Evolutionary conservation across 2,113 vertebrate species (phyloP), one percentile per base, ranked within the genome.

Genomic region (Phyllostomus discolor): DNA sequence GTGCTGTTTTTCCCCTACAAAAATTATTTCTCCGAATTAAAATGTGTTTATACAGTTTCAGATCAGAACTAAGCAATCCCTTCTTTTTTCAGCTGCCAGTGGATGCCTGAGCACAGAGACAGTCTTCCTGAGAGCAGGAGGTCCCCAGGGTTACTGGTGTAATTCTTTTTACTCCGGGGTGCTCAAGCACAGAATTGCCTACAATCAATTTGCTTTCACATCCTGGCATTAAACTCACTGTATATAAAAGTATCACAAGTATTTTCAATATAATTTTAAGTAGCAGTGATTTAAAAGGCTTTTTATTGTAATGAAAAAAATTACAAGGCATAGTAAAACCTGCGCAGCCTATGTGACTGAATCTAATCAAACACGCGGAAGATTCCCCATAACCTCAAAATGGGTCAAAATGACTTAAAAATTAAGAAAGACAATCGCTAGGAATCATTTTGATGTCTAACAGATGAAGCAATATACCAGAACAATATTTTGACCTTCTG

Each of bases 181-280:
- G 95, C 97, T 98, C 97, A 97, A 97, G 97, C 97, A 98, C 97
- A 98, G 98, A 97, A 98, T 96, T 98, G 98, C 97, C 98, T 98
- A 98, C 98, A 98, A 98, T 98, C 98, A 98, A 98, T 98, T 98
- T 98, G 96, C 97, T 98, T 97, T 98, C 97, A 98, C 94, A 98
- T 97, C 91, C 97, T 95, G 96, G 89, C 96, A 98, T 97, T 98
- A 98, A 98, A 97, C 96, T 98, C 97, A 84, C 95, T 96, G 97
- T 94, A 94, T 97, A 98, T 97, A 97, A 98, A 98, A 98, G 95
- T 98, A 98, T 96, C 97, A 95, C 97, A 97, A 98, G 97, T 97
- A 98, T 98, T 98, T 98, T 98, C 98, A 98, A 97, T 97, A 97
- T 97, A 98, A 98, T 98, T 98, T 97, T 97, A 97, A 57, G 95